Evolutionary conservation across 2,888 invertebrate genomes (phyloP), one percentile per base, ranked within the genome.

Genomic region (Volucella zonaria): DNA sequence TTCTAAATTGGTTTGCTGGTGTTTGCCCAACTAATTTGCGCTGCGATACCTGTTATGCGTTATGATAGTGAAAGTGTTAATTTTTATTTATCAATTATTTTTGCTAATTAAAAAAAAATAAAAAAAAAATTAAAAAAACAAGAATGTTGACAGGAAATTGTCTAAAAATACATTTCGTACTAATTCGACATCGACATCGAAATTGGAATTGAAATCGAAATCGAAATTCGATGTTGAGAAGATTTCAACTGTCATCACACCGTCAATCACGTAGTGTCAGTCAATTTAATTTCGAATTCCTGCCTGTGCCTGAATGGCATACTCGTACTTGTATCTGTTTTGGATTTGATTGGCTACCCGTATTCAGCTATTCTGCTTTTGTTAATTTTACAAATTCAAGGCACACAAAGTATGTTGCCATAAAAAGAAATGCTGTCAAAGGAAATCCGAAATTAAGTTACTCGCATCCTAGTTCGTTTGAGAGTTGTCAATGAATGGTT

Each of bases 271-370:
- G 79, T 68, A 67, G 15, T 38, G 15, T 59, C 15, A 51, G 15
- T 59, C 15, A 51, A 68, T 74, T 77, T 58, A 78, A 71, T 78
- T 66, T 47, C 23, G 40, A 64, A 68, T 74, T 74, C 56, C 56
- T 78, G 77, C 64, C 56, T 56, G 68, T 10, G 77, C 64, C 56
- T 56, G 68, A 11, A 11, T 31, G 52, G 47, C 14, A 56, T 54
- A 62, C 64, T 51, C 74, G 62, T 61, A 23, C n/a, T 23, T 23
- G 11, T 12, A 58, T 9, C 45, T n/a, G n/a, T 12, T 8, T 74
- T 45, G 12, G n/a, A 42, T 49, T 49, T 64, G 11, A 43, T 42
- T 49, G 8, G 47, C 47, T 47, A 3, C 49, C 18, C 23, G 12
- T 43, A 31, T 4, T 6, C 31, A 2, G 18, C 47, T 12, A 12